Evolutionary conservation across 2,797 vertebrate genomes (phyloP).

Genomic region (Florisuga fusca): DNA sequence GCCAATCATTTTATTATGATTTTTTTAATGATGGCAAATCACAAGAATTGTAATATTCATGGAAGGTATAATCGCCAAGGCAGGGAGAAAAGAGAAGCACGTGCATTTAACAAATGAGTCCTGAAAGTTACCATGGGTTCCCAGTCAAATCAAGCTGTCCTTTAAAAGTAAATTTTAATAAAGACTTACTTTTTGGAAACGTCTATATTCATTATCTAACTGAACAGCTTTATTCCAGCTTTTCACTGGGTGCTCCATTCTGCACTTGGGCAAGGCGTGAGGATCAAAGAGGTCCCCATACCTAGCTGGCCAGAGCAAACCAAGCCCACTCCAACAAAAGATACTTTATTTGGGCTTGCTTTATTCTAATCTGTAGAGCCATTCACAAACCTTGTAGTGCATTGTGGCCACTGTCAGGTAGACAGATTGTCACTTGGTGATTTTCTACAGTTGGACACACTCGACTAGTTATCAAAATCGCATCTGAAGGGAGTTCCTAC

Average conservation of each 20-base stretch:
- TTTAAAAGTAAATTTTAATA: conserved; percentile 31
- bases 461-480: conserved; percentile 82
- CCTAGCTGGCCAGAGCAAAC: conserved; percentile 64
- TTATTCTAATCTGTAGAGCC: conserved; percentile 79
- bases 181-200: background rate
- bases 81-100: background rate
- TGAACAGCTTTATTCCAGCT: conserved; percentile 29
- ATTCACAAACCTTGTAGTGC: conserved; percentile 81
- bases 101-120: background rate
- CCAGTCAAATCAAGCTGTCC: background rate
- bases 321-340: conserved; percentile 76
- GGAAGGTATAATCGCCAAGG: background rate
- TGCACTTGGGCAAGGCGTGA: background rate
- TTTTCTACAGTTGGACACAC: conserved; percentile 85
- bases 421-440: conserved; percentile 82
- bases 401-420: conserved; percentile 83
- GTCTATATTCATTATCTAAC: background rate
- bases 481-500: conserved; percentile 77
- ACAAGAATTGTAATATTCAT: background rate
- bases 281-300: conserved; percentile 52
- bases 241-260: conserved; percentile 15
- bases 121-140: background rate
- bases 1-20: conserved; percentile 1
- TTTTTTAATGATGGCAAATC: conserved; percentile 9
- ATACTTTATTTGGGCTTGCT: conserved; percentile 76